Evolutionary conservation across 2,888 invertebrate species (phyloP), one percentile per base, ranked within the genome.

Genomic region (Lathronympha strigana): DNA sequence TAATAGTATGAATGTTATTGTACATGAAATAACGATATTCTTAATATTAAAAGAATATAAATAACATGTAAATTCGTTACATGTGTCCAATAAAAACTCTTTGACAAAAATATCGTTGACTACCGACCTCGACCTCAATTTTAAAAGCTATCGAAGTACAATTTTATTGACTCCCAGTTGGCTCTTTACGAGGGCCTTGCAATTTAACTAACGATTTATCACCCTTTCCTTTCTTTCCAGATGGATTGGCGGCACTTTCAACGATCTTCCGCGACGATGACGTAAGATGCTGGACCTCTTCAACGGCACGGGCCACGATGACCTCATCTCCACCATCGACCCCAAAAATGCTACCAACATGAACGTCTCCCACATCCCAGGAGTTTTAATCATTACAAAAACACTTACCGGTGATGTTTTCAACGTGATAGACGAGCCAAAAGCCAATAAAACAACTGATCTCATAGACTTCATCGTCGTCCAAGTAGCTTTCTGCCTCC

Each of bases 401-500:
- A 89, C 91, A 15, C 80, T 92, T 28, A 81, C 88, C 3, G 91
- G 91, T 67, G 91, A 91, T 70, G 85, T 88, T 4, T 77, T 88
- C 1, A 90, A 89, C 74, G 75, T 89, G n/a, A 76, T 92, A 55
- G 89, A 90, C 25, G 90, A 90, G 31, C 86, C 88, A 0, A 89
- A 83, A 81, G 73, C 77, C 1, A 92, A 92, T 69, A 86, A 84
- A 71, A 88, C 90, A 2, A 81, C 83, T 15, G 94, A 94, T 74
- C 92, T 95, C 43, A 95, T 95, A 67, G 93, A 94, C 69, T 93
- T 94, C 69, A 93, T 93, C 69, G 83, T 93, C 0, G 95, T 96
- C 4, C 96, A 96, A 88, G 93, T 95, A 11, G 87, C 95, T 53
- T 96, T 97, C 81, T 95, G 95, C 76, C 90, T 95, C 64, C 89